Percentiles rank a stretch among this genome's conserved stretches.
These are phyloP conservation scores for Drosophila paranaensis DNA, from an alignment of 2,888 invertebrate genomes.

Conservation along the genomic window DNA sequence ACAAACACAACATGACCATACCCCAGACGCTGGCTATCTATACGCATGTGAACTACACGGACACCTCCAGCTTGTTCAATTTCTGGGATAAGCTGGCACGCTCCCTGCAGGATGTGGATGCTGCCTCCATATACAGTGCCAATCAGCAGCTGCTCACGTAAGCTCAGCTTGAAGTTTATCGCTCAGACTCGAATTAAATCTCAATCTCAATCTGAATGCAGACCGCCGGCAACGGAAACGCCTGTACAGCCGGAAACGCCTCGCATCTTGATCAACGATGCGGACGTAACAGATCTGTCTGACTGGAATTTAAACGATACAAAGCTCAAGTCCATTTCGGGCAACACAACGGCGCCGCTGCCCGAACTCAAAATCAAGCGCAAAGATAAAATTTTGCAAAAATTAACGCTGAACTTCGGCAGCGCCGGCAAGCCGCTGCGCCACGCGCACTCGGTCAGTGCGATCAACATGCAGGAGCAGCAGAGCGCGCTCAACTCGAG, in stretches of 20 bases:
- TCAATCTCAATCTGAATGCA: not conserved
- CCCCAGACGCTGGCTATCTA: conserved; percentile 89
- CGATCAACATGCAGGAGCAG: conserved; percentile 64
- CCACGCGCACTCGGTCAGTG: conserved; percentile 75
- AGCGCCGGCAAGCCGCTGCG: conserved; percentile 46
- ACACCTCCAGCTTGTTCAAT: conserved; percentile 86
- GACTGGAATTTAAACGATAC: conserved; percentile 34
- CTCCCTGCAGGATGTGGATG: conserved; percentile 84
- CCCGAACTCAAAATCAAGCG: conserved; percentile 59
- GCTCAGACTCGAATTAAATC: not conserved
- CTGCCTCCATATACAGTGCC: conserved; percentile 36
- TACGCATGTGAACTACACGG: conserved; percentile 87
- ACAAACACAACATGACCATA: conserved; percentile 87
- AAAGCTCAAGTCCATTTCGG: conserved; percentile 39
- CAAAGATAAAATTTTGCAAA: conserved; percentile 48
- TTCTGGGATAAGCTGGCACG: conserved; percentile 90
- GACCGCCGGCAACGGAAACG: conserved; percentile 26
- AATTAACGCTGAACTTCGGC: conserved; percentile 45
- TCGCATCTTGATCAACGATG: conserved; percentile 61
- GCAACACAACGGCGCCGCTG: conserved; percentile 45
- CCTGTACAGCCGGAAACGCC: conserved; percentile 45
- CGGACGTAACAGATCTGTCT: conserved; percentile 45
- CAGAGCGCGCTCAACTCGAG: conserved; percentile 62
- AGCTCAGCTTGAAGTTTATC: conserved; percentile 14
- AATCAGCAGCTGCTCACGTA: conserved; percentile 45